Conservation (phyloP, 2,113 vertebrate species). For the Ochotona curzoniae region DNA sequence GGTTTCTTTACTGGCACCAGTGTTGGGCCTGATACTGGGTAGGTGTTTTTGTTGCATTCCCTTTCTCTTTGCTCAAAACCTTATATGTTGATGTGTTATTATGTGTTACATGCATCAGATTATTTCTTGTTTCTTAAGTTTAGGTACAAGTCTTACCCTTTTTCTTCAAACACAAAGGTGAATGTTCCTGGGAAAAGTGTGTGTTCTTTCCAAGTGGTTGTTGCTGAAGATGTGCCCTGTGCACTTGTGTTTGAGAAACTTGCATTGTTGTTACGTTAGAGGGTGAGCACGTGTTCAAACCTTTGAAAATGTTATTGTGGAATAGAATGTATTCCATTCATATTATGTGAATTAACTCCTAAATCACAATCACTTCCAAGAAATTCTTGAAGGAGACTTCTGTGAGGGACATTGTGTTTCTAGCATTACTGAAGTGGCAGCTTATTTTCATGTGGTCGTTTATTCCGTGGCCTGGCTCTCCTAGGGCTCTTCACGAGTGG, state of each 20-base stretch:
- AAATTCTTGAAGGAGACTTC: background rate
- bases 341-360: background rate
- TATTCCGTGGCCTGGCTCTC: fast-evolving
- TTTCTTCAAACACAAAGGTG: background rate
- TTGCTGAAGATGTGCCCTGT: too few species aligned
- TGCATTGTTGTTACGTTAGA: background rate
- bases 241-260: background rate
- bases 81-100: background rate
- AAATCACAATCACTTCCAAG: background rate
- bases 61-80: background rate
- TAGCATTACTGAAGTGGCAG: fast-evolving
- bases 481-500: fast-evolving
- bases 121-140: background rate
- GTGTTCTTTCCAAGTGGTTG: fast-evolving
- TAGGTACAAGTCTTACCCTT: background rate
- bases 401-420: background rate
- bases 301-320: background rate
- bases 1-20: background rate
- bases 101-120: too few species aligned
- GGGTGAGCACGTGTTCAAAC: background rate
- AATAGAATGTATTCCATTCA: background rate
- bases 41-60: background rate
- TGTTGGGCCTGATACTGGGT: fast-evolving
- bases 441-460: background rate
- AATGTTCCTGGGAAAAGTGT: fast-evolving